phyloP scores from a whole-genome alignment of 2,113 vertebrate species.

The Limanda limanda region DNA sequence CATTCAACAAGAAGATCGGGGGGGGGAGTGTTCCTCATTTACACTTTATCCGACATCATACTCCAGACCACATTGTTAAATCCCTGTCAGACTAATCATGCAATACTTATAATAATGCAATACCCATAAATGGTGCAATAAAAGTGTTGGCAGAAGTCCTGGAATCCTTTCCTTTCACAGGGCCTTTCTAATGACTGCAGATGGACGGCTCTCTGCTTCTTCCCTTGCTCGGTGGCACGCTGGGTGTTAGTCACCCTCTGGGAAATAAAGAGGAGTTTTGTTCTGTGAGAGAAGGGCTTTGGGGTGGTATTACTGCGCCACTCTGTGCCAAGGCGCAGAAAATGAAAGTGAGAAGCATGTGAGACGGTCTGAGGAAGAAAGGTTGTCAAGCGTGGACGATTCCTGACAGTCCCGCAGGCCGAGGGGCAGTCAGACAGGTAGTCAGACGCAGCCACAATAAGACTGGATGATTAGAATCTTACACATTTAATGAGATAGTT shows the following conservation, averaged over 20 bases:
- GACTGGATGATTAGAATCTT: slow-evolving; percentile 52
- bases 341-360: slow-evolving; percentile 33
- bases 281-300: slow-evolving; percentile 37
- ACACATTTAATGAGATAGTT: slow-evolving; percentile 62
- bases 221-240: slow-evolving; percentile 37
- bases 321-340: slow-evolving; percentile 63
- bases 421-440: slow-evolving; percentile 30
- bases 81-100: slow-evolving; percentile 60
- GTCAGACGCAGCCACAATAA: slow-evolving; percentile 27
- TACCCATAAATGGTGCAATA: slow-evolving; percentile 64
- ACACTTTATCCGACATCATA: slow-evolving; percentile 41
- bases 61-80: slow-evolving; percentile 61
- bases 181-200: slow-evolving; percentile 53
- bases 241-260: slow-evolving; percentile 40
- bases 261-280: slow-evolving; percentile 62
- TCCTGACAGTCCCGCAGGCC: slow-evolving; percentile 13
- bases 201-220: slow-evolving; percentile 44
- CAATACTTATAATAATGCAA: slow-evolving; percentile 65
- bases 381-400: slow-evolving; percentile 15
- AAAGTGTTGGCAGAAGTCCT: slow-evolving; percentile 61
- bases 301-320: slow-evolving; percentile 58
- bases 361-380: slow-evolving; percentile 28
- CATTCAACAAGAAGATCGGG: slow-evolving; percentile 32
- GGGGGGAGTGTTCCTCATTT: slow-evolving; percentile 33
- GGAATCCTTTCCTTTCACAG: slow-evolving; percentile 63